phyloP scores from a whole-genome alignment of 2,113 vertebrate species.

The Eretmochelys imbricata region DNA sequence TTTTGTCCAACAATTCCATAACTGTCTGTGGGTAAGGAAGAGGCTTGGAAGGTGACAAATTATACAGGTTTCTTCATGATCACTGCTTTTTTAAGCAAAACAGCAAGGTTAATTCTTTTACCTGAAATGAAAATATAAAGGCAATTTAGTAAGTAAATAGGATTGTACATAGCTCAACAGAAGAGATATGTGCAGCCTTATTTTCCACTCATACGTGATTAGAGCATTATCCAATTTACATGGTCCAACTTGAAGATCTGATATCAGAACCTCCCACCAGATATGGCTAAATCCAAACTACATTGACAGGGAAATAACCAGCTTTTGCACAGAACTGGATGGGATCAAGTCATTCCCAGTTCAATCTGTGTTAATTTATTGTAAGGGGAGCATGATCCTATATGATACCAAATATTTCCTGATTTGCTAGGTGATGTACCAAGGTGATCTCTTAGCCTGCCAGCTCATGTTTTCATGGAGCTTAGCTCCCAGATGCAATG shows the following conservation, averaged over 20 bases:
- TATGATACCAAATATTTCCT: neutral
- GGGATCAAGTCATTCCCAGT: neutral
- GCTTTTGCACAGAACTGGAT: neutral
- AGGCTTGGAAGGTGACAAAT: neutral
- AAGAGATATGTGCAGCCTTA: slow-evolving; percentile 4
- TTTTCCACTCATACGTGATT: neutral
- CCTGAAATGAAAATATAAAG: neutral
- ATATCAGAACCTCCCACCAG: slow-evolving; percentile 41
- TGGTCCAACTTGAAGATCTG: neutral
- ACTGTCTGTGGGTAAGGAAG: neutral
- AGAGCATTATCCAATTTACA: neutral
- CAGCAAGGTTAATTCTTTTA: neutral
- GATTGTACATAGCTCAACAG: neutral
- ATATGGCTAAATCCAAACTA: neutral
- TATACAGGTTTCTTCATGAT: neutral
- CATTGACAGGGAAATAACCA: neutral
- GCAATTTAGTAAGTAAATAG: neutral
- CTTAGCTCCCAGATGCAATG: neutral
- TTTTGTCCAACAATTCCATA: slow-evolving; percentile 34
- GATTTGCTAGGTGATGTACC: neutral
- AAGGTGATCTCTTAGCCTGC: neutral
- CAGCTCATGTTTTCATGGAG: neutral
- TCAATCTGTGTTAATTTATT: neutral
- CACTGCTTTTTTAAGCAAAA: neutral
- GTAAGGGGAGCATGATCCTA: neutral